Evolutionary conservation across 2,113 vertebrate species (phyloP).

Genomic region (Pyxicephalus adspersus): DNA sequence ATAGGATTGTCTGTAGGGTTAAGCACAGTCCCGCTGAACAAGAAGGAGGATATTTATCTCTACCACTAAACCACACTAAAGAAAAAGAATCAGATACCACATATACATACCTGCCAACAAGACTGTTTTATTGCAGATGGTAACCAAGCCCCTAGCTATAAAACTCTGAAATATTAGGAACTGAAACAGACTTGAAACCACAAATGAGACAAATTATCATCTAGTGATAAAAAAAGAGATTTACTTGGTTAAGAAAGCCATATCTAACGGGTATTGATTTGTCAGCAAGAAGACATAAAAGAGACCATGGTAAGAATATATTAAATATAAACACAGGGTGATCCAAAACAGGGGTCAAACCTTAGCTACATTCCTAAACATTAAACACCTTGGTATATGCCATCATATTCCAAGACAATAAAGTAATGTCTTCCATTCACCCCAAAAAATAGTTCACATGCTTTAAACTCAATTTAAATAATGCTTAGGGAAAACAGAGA

Average conservation of each 20-base stretch:
- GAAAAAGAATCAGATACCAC: neutral
- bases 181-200: conserved; percentile 19
- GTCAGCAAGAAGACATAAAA: conserved; percentile 10
- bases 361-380: neutral
- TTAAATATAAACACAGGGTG: conserved; percentile 4
- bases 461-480: neutral
- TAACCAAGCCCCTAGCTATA: neutral
- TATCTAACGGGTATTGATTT: neutral
- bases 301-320: conserved; percentile 13
- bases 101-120: neutral
- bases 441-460: neutral
- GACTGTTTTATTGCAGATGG: conserved; percentile 19
- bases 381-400: neutral
- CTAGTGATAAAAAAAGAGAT: neutral
- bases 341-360: conserved; percentile 13
- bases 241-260: neutral
- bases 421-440: neutral
- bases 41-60: neutral
- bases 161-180: neutral
- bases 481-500: neutral
- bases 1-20: neutral
- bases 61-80: conserved; percentile 13
- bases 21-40: neutral
- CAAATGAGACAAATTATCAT: conserved; percentile 34
- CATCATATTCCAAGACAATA: neutral